phyloP scores from a whole-genome alignment of 2,888 invertebrate genomes.

The Aspidapion aeneum region DNA sequence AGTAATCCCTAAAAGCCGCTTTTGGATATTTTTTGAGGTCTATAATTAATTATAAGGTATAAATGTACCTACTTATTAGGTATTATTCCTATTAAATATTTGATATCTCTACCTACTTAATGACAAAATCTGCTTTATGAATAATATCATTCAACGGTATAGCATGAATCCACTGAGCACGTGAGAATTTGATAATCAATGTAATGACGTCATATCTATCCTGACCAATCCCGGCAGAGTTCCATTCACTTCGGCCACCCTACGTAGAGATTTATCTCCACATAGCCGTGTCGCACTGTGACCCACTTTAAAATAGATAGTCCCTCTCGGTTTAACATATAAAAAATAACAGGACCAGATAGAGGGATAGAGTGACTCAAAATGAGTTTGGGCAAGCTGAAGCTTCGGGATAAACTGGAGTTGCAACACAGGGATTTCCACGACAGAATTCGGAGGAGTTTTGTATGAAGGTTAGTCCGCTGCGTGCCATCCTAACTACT shows the following conservation, averaged over 20 bases:
- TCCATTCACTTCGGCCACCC: conserved; percentile 60
- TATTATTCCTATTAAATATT: too few species aligned
- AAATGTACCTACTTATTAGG: too few species aligned
- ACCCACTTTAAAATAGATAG: neutral
- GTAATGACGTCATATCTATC: conserved; percentile 66
- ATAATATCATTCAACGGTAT: too few species aligned
- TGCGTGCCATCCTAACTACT: neutral
- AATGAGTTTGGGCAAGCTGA: neutral
- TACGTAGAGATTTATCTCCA: conserved; percentile 46
- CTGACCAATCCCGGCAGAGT: conserved; percentile 58
- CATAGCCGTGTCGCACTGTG: neutral
- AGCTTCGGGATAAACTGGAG: neutral
- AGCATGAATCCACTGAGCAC: conserved; percentile 45
- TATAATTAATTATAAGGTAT: too few species aligned
- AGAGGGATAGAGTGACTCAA: neutral
- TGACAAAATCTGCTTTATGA: too few species aligned
- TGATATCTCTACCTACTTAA: too few species aligned
- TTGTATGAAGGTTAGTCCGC: neutral
- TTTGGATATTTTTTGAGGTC: too few species aligned
- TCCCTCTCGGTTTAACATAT: neutral
- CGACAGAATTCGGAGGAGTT: neutral
- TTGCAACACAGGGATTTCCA: neutral
- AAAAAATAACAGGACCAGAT: neutral
- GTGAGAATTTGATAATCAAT: conserved; percentile 63
- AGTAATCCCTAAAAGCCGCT: too few species aligned